Base-by-base conservation (phyloP, 2,888 invertebrate species). In the Habrosyne pyritoides region DNA sequence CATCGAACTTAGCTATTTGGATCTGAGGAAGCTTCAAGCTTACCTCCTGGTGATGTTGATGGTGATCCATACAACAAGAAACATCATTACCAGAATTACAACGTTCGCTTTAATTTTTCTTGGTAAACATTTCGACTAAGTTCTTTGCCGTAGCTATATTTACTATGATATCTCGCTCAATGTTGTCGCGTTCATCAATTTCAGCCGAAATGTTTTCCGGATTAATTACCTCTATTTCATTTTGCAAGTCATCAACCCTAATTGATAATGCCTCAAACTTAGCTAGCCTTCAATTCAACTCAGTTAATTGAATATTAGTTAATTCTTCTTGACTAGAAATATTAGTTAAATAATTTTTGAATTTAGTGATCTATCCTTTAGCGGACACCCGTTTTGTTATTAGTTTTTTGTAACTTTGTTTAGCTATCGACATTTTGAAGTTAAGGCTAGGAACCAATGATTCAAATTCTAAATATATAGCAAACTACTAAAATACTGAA, bases 1-100 rank as follows among this genome's bases (percentile, higher is more conserved):
- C 71, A 22, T 69, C 63, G 60, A 68, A 71, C 49, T 64, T 67
- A 0, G 62, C 21, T 33, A 69, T 66, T 55, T 66, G 57, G 7
- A 69, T 66, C 33, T 63, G 59, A 10, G 64, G 68, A 12, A 71
- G 52, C 42, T 62, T 64, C n/a, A 68, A 36, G 18, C 61, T 52
- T 0, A 54, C 7, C 8, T 57, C 53, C 10, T 64, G 48, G 52
- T 59, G 49, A 50, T 63, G 28, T 6, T 24, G 24, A 24, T 24
- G 24, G 6, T 24, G 24, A 24, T 24, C 24, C 24, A 24, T 24
- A 24, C 24, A 24, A 6, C 24, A 24, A 2, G 24, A 24, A 24
- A 24, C 24, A 24, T 24, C 24, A 24, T 24, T 2, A 24, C 6
- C 24, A 24, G 24, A 24, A 24, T 6, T 24, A 24, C 24, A 6